Evolutionary conservation across 2,113 vertebrate species (phyloP), one percentile per base, ranked within the genome.

Genomic region (Neotragus pygmaeus): DNA sequence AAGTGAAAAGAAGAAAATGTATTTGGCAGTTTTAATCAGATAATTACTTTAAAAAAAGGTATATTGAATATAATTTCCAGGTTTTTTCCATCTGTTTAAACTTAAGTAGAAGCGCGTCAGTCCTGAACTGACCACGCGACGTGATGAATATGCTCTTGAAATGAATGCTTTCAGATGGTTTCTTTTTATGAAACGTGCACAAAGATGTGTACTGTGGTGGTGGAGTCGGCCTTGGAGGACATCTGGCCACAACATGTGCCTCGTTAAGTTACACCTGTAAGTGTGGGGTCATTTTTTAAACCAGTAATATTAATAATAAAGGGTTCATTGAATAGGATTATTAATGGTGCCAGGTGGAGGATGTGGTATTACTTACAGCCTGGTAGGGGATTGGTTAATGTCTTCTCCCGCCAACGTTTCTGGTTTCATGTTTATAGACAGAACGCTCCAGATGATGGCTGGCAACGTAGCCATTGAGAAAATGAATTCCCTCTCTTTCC

Each of bases 161-260:
- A 98, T 96, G 94, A 98, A 97, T 58, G 96, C 97, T 98, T 97
- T 98, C 89, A 98, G 97, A 83, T 98, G 90, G 95, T 77, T 92
- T 88, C 86, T 91, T 96, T 98, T 91, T 91, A 94, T 64, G 93
- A 96, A 97, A 95, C 10, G 0, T 47, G 97, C n/a, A 91, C 98
- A 97, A 85, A 95, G 98, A 97, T 93, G 83, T 96, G 89, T 95
- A 60, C 70, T 98, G 94, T 98, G 97, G 93, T 25, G 28, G 82
- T 8, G 81, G 92, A 91, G 86, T 57, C 95, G 51, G 98, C 36
- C 95, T 92, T 82, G 82, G 75, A 53, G 98, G 97, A 98, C 99
- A 99, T 98, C 98, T 99, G 98, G 98, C 96, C 80, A 47, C 98
- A 98, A 98, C 98, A 28, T 98, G 99, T 53, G 98, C 97, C 98